Base-by-base conservation (phyloP, 2,888 invertebrate species). In the Amphipyra tragopoginis region DNA sequence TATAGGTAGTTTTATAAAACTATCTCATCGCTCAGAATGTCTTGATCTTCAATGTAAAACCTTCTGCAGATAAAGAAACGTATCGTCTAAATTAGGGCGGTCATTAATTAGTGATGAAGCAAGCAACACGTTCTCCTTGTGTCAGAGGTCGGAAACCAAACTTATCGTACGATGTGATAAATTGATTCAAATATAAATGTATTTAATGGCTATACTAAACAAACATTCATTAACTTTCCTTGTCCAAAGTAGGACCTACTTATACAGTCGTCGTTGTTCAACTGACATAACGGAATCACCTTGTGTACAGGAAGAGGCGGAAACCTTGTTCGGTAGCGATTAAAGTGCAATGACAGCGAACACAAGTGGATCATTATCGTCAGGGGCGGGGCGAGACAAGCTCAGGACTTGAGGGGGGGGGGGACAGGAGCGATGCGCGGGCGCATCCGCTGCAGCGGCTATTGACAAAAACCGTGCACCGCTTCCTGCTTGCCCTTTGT, bases 371-470 rank as follows among this genome's bases (percentile, higher is more conserved):
- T 55, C 69, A 55, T 57, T 56, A 64, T n/a, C 48, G 43, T 13
- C 7, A 10, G 13, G 49, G 13, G 9, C 21, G 10, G 55, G 5
- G 33, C 44, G 50, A 10, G 33, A 42, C 29, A 36, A 0, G 33
- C 11, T 33, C 39, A 11, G 26, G 7, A n/a, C n/a, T n/a, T n/a
- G n/a, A n/a, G n/a, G 26, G 39, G 11, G 50, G 29, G n/a, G 34
- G 47, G 5, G 49, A 6, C n/a, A n/a, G n/a, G n/a, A n/a, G n/a
- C n/a, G 48, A 39, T 51, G 65, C 61, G 73, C 59, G 40, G 40
- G 62, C 75, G 65, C 78, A 77, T 80, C 72, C 77, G 63, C 61
- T 45, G 61, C 63, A 26, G 11, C 29, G 5, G 33, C 62, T 56
- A 56, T 58, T 62, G 13, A 77, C 65, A 79, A 74, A 77, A 79